Conservation (phyloP, 1,140 invertebrate species). For the Diorhabda carinulata region DNA sequence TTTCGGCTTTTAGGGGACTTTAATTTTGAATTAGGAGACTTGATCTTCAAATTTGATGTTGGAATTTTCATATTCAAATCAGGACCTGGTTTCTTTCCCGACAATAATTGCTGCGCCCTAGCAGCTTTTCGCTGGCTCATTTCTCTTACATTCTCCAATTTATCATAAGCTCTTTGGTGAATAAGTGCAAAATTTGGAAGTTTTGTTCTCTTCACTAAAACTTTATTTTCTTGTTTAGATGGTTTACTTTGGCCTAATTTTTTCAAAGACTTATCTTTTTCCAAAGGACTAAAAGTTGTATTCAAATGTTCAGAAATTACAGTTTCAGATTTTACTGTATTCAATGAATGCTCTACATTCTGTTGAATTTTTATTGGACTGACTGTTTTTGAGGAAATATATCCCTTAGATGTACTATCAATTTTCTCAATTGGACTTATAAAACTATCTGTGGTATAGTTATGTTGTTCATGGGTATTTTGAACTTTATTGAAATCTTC, state of each 20-base stretch:
- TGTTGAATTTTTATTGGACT: neutral
- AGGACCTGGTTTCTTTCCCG: constrained; percentile 25
- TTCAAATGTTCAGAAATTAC: neutral
- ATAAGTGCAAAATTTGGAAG: constrained; percentile 62
- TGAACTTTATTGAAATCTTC: neutral
- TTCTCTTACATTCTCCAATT: constrained; percentile 62
- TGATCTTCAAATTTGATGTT: neutral
- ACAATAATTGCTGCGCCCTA: constrained; percentile 45
- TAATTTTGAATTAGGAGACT: neutral
- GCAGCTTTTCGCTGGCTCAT: constrained; percentile 52
- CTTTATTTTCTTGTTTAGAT: neutral
- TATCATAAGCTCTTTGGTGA: constrained; percentile 58
- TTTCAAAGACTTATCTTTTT: neutral
- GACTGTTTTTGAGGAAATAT: too few species aligned
- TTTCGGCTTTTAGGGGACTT: neutral
- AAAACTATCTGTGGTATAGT: too few species aligned
- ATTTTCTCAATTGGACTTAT: too few species aligned
- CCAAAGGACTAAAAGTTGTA: neutral
- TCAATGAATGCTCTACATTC: neutral
- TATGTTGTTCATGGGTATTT: too few species aligned
- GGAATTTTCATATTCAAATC: neutral
- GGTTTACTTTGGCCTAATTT: neutral
- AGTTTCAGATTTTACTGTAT: neutral
- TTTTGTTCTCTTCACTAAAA: constrained; percentile 42
- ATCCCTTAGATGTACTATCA: too few species aligned